Evolutionary conservation across 1,140 invertebrate species (phyloP).

Genomic region (Caerostris extrusa): DNA sequence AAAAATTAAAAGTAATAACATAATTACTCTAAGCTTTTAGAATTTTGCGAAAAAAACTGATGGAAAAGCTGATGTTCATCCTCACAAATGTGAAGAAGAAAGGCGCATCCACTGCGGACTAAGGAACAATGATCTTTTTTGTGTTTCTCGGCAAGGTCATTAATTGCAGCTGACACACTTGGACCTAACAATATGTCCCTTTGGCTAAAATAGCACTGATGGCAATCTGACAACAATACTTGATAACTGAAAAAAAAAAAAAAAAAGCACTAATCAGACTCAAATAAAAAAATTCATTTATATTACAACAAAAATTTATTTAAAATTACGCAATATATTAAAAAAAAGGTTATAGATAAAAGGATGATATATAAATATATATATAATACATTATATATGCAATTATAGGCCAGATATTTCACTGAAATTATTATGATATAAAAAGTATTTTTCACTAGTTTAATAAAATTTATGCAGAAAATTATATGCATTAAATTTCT

Average conservation of each 20-base stretch:
- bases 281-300: background rate
- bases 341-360: too few species aligned
- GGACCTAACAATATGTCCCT: constrained; percentile 88
- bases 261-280: background rate
- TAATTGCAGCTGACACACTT: constrained; percentile 89
- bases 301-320: too few species aligned
- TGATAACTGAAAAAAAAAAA: constrained; percentile 85
- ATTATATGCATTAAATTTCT: too few species aligned
- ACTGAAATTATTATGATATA: too few species aligned
- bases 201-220: constrained; percentile 91
- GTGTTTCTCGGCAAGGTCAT: constrained; percentile 87
- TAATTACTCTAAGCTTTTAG: constrained; percentile 86
- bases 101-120: constrained; percentile 92
- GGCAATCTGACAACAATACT: constrained; percentile 89
- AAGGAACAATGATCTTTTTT: constrained; percentile 93
- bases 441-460: too few species aligned
- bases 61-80: constrained; percentile 95
- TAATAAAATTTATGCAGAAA: too few species aligned
- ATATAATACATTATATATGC: too few species aligned
- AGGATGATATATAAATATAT: too few species aligned
- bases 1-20: background rate
- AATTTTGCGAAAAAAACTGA: constrained; percentile 91
- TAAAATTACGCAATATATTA: too few species aligned
- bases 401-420: too few species aligned
- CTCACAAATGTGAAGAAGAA: constrained; percentile 94